Evolutionary conservation across 2,888 invertebrate species (phyloP), one percentile per base, ranked within the genome.

Genomic region (Pseudoips prasinana): DNA sequence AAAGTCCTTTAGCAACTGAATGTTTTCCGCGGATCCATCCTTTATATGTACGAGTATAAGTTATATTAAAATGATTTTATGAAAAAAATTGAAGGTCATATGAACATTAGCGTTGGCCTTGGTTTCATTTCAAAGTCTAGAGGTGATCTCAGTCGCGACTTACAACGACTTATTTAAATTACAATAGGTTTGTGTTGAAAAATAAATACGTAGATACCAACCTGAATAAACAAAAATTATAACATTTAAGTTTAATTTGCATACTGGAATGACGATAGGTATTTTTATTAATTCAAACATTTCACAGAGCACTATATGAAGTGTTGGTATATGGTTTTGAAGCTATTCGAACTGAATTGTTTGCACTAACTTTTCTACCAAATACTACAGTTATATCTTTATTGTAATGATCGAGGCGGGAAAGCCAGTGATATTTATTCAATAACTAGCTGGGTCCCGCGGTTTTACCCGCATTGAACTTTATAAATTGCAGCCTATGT

Each of bases 101-200:
- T 55, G 60, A 64, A 68, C 60, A 76, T 73, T 68, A 68, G 62
- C 68, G 62, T 54, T 72, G 63, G 62, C 82, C 78, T 82, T 80
- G 80, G 65, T 66, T 71, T 72, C 66, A 68, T 71, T 74, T 73
- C 64, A 67, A 72, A 73, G 65, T 68, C 60, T 73, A 71, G 68
- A 78, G 77, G 76, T 73, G 74, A 80, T 78, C 71, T 72, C 71
- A 72, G 68, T 59, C 61, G 60, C 60, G 65, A 67, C 65, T 73
- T 68, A 65, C 64, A 62, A 63, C 53, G 62, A 57, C 63, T 63
- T 70, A 69, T 81, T 77, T 76, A 69, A 77, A 81, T 80, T 60
- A 79, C 76, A 80, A 79, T 73, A 57, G 66, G 59, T 73, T 71
- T 71, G 68, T 72, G 45, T 74, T 73, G 70, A 58, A 58, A 70